Percentiles rank a stretch among this genome's conserved stretches.
Conservation (phyloP, 2,113 vertebrate genomes). For the Geococcyx californianus region DNA sequence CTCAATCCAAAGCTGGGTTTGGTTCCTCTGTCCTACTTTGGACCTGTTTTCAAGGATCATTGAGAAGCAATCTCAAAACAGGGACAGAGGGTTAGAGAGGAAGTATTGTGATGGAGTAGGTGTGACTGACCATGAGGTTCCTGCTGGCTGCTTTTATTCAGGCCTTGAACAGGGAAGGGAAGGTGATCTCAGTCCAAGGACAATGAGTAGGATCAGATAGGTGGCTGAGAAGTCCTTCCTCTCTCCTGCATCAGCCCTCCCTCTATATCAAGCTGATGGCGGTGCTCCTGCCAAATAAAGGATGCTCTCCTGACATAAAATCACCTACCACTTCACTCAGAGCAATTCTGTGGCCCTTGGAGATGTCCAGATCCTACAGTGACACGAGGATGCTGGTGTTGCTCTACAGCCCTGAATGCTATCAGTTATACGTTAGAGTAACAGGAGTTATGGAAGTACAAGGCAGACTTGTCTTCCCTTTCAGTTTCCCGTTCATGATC, state of each 20-base stretch:
- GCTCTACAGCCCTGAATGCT: not conserved
- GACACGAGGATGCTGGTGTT: not conserved
- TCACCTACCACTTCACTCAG: not conserved
- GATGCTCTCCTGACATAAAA: not conserved
- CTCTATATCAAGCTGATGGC: not conserved
- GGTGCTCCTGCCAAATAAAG: not conserved
- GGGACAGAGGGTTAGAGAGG: not conserved
- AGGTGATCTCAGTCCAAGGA: not conserved
- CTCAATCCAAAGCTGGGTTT: not conserved
- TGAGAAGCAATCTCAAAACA: not conserved
- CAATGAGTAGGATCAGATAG: not conserved
- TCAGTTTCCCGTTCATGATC: not conserved
- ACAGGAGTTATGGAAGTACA: not conserved
- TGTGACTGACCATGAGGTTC: fast-evolving
- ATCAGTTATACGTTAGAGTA: not conserved
- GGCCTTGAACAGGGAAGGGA: not conserved
- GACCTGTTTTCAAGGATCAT: not conserved
- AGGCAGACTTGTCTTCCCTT: not conserved
- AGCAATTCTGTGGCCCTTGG: not conserved
- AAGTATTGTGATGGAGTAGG: not conserved
- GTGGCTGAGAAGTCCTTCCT: not conserved
- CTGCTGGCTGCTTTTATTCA: not conserved
- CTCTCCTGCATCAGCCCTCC: not conserved
- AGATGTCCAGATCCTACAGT: not conserved
- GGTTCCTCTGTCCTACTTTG: not conserved